Evolutionary conservation across 2,113 vertebrate genomes (phyloP).

Genomic region (Perca schrenkii): DNA sequence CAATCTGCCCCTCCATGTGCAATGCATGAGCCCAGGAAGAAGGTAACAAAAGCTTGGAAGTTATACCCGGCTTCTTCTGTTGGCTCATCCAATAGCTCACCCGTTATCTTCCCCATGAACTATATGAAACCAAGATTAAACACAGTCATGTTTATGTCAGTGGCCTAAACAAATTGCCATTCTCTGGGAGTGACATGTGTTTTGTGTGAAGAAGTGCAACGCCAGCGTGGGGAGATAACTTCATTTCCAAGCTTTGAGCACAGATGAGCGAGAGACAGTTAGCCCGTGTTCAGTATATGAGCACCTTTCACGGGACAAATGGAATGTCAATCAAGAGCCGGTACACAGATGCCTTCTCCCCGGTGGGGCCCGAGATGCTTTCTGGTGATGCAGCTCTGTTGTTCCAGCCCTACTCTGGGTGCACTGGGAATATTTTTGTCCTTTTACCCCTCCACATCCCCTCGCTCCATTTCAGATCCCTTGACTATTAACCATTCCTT

Average conservation of each 20-base stretch:
- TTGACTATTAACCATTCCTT: constrained; percentile 62
- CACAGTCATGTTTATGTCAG: constrained; percentile 72
- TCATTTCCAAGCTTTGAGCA: constrained; percentile 76
- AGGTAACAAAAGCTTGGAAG: constrained; percentile 25
- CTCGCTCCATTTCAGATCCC: constrained; percentile 65
- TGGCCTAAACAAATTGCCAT: constrained; percentile 71
- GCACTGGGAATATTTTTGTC: constrained; percentile 82
- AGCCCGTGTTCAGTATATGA: constrained; percentile 78
- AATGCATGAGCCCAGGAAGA: constrained; percentile 12
- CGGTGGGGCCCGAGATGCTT: constrained; percentile 72
- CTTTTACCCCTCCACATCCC: constrained; percentile 77
- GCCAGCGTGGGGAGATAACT: constrained; percentile 64
- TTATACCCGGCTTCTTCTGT: background rate
- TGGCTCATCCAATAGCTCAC: constrained; percentile 16
- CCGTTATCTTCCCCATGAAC: constrained; percentile 43
- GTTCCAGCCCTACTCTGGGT: constrained; percentile 77
- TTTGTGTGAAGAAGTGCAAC: constrained; percentile 62
- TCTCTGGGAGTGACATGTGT: constrained; percentile 74
- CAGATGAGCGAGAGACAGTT: constrained; percentile 75
- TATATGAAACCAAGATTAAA: constrained; percentile 52
- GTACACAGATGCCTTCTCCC: constrained; percentile 75
- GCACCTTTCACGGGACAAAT: constrained; percentile 82
- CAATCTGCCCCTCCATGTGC: constrained; percentile 22
- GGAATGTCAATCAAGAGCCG: constrained; percentile 81
- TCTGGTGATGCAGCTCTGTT: constrained; percentile 79